These are phyloP conservation scores for Cataglyphis livida DNA, from an alignment of 2,888 invertebrate genomes.

Conservation along the genomic window DNA sequence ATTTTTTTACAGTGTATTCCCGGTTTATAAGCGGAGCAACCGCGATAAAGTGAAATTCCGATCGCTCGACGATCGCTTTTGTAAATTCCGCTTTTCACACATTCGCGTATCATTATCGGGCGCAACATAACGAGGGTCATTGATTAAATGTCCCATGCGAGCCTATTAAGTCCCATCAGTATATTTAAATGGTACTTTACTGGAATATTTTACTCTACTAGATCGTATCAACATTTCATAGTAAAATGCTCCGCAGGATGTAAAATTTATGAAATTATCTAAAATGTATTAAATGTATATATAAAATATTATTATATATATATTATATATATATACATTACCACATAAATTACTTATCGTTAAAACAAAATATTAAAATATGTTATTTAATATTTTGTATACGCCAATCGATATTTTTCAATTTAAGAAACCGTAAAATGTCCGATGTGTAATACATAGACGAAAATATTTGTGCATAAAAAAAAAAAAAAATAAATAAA, in stretches of 20 bases:
- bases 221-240: conserved; percentile 21
- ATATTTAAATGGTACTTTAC: conserved; percentile 35
- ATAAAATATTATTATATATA: conserved; percentile 1
- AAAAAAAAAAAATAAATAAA: neutral
- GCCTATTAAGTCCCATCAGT: conserved; percentile 34
- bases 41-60: conserved; percentile 59
- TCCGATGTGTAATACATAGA: neutral
- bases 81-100: conserved; percentile 59
- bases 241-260: neutral
- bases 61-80: conserved; percentile 44
- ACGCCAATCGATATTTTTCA: no score
- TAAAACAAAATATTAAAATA: no score
- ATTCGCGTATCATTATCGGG: conserved; percentile 55
- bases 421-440: neutral
- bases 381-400: no score
- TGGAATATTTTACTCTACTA: conserved; percentile 39
- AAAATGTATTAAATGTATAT: neutral
- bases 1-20: conserved; percentile 54
- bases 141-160: conserved; percentile 46
- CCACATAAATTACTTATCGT: no score
- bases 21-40: conserved; percentile 53
- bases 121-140: conserved; percentile 41
- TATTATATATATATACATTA: neutral
- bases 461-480: neutral
- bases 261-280: conserved; percentile 16